These are phyloP conservation scores for Melipona bicolor DNA, from an alignment of 2,888 invertebrate genomes.

Conservation along the genomic window DNA sequence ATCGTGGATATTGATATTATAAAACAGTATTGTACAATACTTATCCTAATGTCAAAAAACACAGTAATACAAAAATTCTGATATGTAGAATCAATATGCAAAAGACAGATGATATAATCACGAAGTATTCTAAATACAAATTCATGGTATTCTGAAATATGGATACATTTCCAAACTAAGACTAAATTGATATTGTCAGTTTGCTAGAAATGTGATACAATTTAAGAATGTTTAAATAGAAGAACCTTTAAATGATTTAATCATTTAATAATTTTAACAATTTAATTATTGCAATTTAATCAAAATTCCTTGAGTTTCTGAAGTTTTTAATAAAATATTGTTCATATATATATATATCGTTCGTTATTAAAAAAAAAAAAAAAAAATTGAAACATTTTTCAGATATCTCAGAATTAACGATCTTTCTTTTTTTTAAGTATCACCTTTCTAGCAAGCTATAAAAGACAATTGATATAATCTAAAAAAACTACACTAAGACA, in stretches of 20 bases:
- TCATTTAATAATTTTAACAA: background rate
- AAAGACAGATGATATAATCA: conserved; percentile 9
- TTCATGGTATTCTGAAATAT: conserved; percentile 4
- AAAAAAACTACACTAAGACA: background rate
- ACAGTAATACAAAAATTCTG: conserved; percentile 44
- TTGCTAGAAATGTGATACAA: background rate
- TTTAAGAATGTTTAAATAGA: background rate
- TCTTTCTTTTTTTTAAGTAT: background rate
- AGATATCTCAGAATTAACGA: background rate
- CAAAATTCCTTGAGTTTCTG: background rate
- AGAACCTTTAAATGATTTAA: background rate
- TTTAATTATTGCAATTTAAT: background rate
- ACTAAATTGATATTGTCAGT: background rate
- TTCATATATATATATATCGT: background rate
- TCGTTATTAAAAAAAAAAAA: background rate
- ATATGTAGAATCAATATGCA: conserved; percentile 50
- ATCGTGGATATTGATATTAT: conserved; percentile 33
- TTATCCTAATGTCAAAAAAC: conserved; percentile 46
- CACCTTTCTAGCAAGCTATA: background rate
- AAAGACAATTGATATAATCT: conserved; percentile 3
- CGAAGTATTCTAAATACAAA: conserved; percentile 27
- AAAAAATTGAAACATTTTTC: background rate
- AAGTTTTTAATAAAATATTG: background rate
- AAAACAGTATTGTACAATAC: conserved; percentile 41
- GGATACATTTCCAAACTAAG: conserved; percentile 8